Base-by-base conservation (phyloP, 2,113 vertebrate genomes). In the Istiophorus platypterus region DNA sequence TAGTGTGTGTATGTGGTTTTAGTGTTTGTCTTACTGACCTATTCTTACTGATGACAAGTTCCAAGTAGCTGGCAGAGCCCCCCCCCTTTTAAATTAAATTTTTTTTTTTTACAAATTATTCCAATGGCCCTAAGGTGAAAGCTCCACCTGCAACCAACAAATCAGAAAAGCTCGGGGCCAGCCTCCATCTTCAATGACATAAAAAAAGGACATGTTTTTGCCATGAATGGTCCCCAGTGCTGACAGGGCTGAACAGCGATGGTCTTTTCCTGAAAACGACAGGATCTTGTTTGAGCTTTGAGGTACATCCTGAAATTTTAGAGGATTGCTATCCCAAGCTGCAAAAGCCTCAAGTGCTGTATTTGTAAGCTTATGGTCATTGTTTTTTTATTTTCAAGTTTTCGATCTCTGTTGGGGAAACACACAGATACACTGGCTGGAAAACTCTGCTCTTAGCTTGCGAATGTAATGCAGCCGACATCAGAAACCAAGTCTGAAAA, bases 1-100 rank as follows among this genome's bases (percentile, higher is more conserved):
- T 85, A 59, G 78, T 81, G 85, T 90, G 71, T 90, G 71, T 71
- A 62, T 84, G 15, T 64, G 62, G 22, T n/a, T n/a, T n/a, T n/a
- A n/a, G n/a, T n/a, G 18, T 57, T 59, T 57, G 1, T 68, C 58
- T 88, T 65, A 79, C 64, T 47, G 78, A 78, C 71, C 73, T 61
- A 52, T 47, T 81, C 14, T 41, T n/a, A 51, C 45, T 54, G 31
- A 27, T 18, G 17, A 37, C 10, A 62, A 24, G 52, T 18, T 29
- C n/a, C 29, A 24, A 27, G 58, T 3, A 9, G 20, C 2, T 7
- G 49, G 49, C 10, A 20, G 49, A 51, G 65, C 11, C n/a, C n/a
- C n/a, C n/a, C n/a, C n/a, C n/a, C n/a, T n/a, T n/a, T n/a, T n/a
- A n/a, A n/a, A n/a, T n/a, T n/a, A n/a, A n/a, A n/a, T n/a, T 76